Base-by-base conservation (phyloP, 2,797 vertebrate species). In the Falco cherrug region DNA sequence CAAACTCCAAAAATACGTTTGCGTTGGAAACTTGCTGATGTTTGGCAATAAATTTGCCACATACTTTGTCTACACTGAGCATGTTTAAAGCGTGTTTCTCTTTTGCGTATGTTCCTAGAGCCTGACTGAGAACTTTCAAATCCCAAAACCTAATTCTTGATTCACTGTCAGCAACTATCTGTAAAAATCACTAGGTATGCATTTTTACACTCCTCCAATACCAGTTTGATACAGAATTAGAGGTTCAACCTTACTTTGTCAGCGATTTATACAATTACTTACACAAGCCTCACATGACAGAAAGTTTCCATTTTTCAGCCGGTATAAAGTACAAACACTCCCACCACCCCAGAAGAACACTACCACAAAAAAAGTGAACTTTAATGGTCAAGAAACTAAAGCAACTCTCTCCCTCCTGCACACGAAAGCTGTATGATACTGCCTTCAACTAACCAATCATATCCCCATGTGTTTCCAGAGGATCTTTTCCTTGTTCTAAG, bases 11-110 rank as follows among this genome's bases (percentile, higher is more conserved):
- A 88, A 81, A 6, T 1, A 48, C 0, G 1, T 21, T 37, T 77
- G 33, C 47, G 39, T 0, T 50, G 63, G 24, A 87, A 92, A 60
- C 13, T 12, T 3, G 6, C 4, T 59, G 22, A 70, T 37, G 28
- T 84, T 67, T 35, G 14, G 13, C 19, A 89, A 39, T 26, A 53
- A n/a, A 16, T 68, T 31, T 7, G 5, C 21, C n/a, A 57, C 16
- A 48, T 0, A 0, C 3, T 69, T 80, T 20, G 29, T 17, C 24
- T 39, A 56, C 14, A 11, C 3, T 10, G 9, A 76, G 33, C 0
- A 0, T 13, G 1, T 51, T 89, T 57, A 57, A 69, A 88, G 8
- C 5, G 16, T 47, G 10, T 50, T 86, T 78, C 25, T 47, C 50
- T 53, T 63, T 24, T 22, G 39, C 4, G 15, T 26, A 61, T 8